Base-by-base conservation (phyloP, 1,140 invertebrate genomes). In the Listronotus bonariensis region DNA sequence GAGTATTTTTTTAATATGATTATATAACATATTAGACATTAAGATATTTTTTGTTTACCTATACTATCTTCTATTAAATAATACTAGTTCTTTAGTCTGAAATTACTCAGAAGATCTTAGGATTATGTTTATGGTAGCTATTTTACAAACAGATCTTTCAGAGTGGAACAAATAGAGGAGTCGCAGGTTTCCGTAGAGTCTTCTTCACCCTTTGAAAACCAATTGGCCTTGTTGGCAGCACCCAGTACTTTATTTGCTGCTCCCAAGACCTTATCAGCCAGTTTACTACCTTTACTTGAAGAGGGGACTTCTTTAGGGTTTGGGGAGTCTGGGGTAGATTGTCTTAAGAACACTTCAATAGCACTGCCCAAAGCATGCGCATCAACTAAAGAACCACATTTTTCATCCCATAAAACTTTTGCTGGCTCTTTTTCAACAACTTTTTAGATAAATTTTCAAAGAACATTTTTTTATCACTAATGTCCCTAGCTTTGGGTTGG, bases 111-210 rank as follows among this genome's bases (percentile, higher is more conserved):
- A 52, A 52, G 2, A 48, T 17, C 7, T 41, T 12, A 7, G 38
- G 7, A 43, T n/a, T 0, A 34, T 12, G 38, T 14, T 65, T 62
- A 26, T 2, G 17, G 46, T 49, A 49, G 26, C 17, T 86, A 90
- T 83, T 89, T 89, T 34, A 91, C 90, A 77, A 93, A 92, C 7
- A 93, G 84, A 76, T 92, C 90, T 78, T 92, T 92, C 10, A 93
- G 80, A 9, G 90, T 90, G 38, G 90, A 88, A 77, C 90, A 92
- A 49, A 92, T 83, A 11, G 87, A 89, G 17, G 86, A 84, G 59
- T 92, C 89, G 78, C 89, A 91, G 9, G 87, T 83, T 61, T 89
- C 88, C 18, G 81, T 77, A 4, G 83, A 80, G 11, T 87, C 87
- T 34, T 88, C 86, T 9, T 87, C 85, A 31, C 78, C 80, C 41